Percentiles rank a stretch among this genome's conserved stretches.
Conservation (phyloP, 2,113 vertebrate species). For the Cichladusa arquata region DNA sequence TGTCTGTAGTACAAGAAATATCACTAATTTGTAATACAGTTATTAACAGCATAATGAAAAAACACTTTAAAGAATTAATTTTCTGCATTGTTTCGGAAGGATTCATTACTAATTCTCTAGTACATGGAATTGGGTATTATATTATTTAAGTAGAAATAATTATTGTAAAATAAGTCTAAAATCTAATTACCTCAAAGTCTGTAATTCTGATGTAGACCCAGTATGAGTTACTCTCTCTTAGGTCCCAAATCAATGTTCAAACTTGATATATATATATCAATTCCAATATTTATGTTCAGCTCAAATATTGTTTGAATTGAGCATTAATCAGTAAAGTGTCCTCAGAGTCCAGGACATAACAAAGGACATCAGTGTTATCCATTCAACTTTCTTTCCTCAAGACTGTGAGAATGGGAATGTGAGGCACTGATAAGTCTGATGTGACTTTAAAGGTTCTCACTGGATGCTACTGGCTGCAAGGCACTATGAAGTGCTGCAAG, state of each 20-base stretch:
- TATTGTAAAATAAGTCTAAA: neutral
- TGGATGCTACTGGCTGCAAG: neutral
- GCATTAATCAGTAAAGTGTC: neutral
- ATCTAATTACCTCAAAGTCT: neutral
- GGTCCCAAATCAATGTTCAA: neutral
- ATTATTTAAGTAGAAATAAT: neutral
- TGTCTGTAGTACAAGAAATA: neutral
- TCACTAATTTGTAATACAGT: neutral
- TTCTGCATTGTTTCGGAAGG: neutral
- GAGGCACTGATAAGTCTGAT: neutral
- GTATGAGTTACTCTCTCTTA: neutral
- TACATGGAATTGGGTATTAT: neutral
- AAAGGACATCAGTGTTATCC: neutral
- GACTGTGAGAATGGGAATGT: neutral
- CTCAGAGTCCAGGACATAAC: accelerated
- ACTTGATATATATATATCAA: neutral
- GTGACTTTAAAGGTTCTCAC: neutral
- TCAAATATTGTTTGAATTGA: neutral
- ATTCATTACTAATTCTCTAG: neutral
- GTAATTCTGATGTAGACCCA: neutral
- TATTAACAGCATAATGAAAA: neutral
- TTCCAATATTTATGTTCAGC: neutral
- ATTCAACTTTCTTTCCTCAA: neutral
- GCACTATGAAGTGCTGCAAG: neutral
- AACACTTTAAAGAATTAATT: neutral